phyloP scores from a whole-genome alignment of 2,797 vertebrate genomes.

The Enoplosus armatus region DNA sequence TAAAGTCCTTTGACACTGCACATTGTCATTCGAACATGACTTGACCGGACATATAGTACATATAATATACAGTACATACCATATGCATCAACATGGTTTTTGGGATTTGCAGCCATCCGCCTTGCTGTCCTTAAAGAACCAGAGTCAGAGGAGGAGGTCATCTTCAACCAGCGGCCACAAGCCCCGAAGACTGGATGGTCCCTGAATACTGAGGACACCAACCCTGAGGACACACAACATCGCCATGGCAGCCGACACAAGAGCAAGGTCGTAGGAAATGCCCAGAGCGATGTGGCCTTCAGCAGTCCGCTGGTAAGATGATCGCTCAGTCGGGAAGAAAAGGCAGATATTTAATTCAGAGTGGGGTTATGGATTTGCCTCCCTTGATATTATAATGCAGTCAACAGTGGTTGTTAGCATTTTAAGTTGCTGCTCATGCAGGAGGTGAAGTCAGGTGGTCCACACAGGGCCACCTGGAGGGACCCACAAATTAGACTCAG shows the following conservation, averaged over 20 bases:
- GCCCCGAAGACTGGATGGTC: constrained; percentile 54
- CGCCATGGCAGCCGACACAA: constrained; percentile 71
- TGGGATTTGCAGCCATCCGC: constrained; percentile 84
- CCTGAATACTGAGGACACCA: constrained; percentile 64
- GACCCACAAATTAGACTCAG: constrained; percentile 7
- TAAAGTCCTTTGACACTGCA: background rate
- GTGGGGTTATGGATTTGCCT: background rate
- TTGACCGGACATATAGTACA: background rate
- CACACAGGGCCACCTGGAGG: constrained; percentile 3
- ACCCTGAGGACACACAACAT: constrained; percentile 66
- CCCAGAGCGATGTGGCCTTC: constrained; percentile 89
- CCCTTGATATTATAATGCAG: constrained; percentile 7
- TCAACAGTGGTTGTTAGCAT: background rate
- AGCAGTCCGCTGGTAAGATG: constrained; percentile 92
- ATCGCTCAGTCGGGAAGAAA: constrained; percentile 28
- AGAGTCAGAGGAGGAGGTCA: constrained; percentile 86
- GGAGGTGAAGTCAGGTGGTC: constrained; percentile 10
- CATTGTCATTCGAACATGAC: background rate
- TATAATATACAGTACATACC: background rate
- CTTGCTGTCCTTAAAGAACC: constrained; percentile 86
- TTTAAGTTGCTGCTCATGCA: constrained; percentile 18
- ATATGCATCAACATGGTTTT: constrained; percentile 19
- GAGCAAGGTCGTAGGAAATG: constrained; percentile 75
- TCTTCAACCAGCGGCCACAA: constrained; percentile 78
- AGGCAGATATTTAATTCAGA: constrained; percentile 6